Percentiles rank a stretch among this genome's conserved stretches.
phyloP scores from a whole-genome alignment of 2,113 vertebrate genomes.

The Dolichallabes microphthalmus region DNA sequence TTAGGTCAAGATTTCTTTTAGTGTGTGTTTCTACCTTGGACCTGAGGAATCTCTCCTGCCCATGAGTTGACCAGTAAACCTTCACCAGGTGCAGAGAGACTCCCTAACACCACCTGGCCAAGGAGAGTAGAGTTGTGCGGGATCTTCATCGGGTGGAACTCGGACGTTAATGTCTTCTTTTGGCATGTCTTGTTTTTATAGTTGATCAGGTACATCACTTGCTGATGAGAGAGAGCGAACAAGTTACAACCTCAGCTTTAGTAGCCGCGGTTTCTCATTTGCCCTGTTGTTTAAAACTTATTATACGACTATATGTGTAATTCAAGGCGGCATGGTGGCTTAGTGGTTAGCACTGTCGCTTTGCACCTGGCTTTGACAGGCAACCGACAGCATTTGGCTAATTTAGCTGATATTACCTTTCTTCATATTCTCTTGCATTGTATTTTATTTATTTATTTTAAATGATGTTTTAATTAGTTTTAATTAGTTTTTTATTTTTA shows the following conservation, averaged over 20 bases:
- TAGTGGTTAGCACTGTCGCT: no score
- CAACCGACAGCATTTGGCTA: not conserved
- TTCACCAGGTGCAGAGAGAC: slow-evolving; percentile 62
- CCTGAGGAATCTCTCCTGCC: slow-evolving; percentile 50
- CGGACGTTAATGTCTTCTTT: slow-evolving; percentile 51
- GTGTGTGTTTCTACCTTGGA: slow-evolving; percentile 23
- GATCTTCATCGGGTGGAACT: slow-evolving; percentile 65
- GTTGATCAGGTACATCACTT: slow-evolving; percentile 63
- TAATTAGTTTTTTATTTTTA: no score
- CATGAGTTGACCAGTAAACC: slow-evolving; percentile 74
- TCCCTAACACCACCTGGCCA: slow-evolving; percentile 61
- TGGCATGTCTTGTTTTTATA: slow-evolving; percentile 51
- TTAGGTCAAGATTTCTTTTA: not conserved
- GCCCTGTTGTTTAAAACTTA: no score
- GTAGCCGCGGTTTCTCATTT: not conserved
- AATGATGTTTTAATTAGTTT: no score
- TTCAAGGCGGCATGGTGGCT: no score
- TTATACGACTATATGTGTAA: no score
- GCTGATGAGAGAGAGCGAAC: slow-evolving; percentile 46
- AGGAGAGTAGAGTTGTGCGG: slow-evolving; percentile 59
- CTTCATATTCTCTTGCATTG: not conserved
- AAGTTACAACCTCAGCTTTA: not conserved
- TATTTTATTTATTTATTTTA: no score
- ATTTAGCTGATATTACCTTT: not conserved
- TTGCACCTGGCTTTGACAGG: no score